Conservation (phyloP, 2,888 invertebrate species). For the Ecliptopera silaceata region DNA sequence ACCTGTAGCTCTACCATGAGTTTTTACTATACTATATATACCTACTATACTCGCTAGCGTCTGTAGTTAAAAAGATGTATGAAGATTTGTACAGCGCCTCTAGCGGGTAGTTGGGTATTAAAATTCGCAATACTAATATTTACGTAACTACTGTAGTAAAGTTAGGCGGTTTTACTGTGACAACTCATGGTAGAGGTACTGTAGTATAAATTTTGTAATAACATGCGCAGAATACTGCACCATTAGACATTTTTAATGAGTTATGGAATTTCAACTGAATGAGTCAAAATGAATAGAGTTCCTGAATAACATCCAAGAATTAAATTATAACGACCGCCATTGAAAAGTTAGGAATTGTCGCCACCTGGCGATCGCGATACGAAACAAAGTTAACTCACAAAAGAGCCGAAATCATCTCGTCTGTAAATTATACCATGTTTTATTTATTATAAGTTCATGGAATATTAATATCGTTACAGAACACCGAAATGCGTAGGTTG, state of each 20-base stretch:
- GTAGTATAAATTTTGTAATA: too few relatives aligned
- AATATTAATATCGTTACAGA: constrained; percentile 47
- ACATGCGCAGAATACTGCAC: constrained; percentile 47
- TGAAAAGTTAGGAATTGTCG: constrained; percentile 61
- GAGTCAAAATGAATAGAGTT: constrained; percentile 50
- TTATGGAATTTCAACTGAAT: constrained; percentile 40
- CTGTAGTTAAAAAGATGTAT: too few relatives aligned
- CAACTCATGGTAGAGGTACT: too few relatives aligned
- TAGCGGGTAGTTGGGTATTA: too few relatives aligned
- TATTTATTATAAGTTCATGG: constrained; percentile 48
- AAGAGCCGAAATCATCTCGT: constrained; percentile 49
- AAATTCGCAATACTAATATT: too few relatives aligned
- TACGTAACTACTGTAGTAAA: too few relatives aligned
- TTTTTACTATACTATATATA: too few relatives aligned
- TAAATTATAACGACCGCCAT: constrained; percentile 58
- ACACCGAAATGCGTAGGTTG: constrained; percentile 33
- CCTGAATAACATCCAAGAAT: constrained; percentile 58
- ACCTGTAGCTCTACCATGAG: too few relatives aligned
- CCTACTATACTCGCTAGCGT: too few relatives aligned
- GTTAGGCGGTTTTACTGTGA: too few relatives aligned
- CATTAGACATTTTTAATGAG: constrained; percentile 59
- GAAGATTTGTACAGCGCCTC: too few relatives aligned
- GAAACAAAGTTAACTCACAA: constrained; percentile 51
- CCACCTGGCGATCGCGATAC: constrained; percentile 58
- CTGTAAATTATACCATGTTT: constrained; percentile 46